Evolutionary conservation across 37 sponge, comb jelly and placozoan genomes (phyloP).

Genomic region (Cliona cf. orientalis): DNA sequence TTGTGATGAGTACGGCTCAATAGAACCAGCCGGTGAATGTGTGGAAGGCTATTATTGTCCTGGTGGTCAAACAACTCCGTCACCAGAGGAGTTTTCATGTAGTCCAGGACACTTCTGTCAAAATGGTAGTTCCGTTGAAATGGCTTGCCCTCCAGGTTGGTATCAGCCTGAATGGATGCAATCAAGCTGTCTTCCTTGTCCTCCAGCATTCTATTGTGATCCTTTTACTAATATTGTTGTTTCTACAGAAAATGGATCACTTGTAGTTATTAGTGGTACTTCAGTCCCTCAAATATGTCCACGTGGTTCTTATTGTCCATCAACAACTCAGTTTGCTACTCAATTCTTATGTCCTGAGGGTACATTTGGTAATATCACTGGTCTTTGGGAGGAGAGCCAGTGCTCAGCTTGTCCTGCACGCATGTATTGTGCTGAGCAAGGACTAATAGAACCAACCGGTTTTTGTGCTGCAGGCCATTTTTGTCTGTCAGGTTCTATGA

Average conservation of each 20-base stretch:
- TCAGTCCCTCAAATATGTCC: not conserved
- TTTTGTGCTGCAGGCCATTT: not conserved
- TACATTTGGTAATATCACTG: not conserved
- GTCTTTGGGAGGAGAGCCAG: not conserved
- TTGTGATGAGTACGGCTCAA: not conserved
- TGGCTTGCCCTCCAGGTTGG: not conserved
- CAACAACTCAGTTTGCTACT: not conserved
- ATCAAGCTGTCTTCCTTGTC: not conserved
- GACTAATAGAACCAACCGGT: not conserved
- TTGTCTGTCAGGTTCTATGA: not conserved
- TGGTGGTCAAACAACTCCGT: not conserved
- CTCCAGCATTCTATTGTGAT: not conserved
- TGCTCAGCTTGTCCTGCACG: not conserved
- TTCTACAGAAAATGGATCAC: not conserved
- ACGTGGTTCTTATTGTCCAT: not conserved
- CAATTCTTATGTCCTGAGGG: not conserved
- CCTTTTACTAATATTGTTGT: not conserved
- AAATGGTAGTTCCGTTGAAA: not conserved
- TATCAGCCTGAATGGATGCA: not conserved
- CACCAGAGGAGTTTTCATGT: not conserved
- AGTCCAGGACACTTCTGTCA: not conserved
- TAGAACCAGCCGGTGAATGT: not conserved
- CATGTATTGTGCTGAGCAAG: not conserved
- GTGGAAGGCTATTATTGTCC: not conserved
- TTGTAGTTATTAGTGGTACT: not conserved